Evolutionary conservation across 2,113 vertebrate species (phyloP).

Genomic region (Uria lomvia): DNA sequence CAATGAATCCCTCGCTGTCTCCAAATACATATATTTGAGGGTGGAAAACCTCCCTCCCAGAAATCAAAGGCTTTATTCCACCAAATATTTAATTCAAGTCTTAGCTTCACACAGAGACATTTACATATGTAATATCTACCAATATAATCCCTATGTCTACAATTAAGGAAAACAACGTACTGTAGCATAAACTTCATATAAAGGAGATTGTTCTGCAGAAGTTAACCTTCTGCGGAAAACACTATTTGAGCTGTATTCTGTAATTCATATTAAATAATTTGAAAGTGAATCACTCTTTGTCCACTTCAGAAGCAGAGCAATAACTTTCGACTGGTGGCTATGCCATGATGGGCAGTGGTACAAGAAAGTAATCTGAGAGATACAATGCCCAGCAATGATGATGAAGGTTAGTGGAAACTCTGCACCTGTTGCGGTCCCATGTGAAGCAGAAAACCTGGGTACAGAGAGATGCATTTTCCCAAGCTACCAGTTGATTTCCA

Average conservation of each 20-base stretch:
- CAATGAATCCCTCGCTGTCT: background rate
- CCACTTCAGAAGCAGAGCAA: background rate
- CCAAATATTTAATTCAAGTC: background rate
- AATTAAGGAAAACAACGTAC: background rate
- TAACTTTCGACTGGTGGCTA: background rate
- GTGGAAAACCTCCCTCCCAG: background rate
- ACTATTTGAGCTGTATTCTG: background rate
- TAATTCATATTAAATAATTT: background rate
- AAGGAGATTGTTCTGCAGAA: background rate
- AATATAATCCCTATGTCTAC: background rate
- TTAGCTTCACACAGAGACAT: background rate
- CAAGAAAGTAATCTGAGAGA: background rate
- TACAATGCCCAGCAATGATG: background rate
- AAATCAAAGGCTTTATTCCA: background rate
- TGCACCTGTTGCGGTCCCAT: background rate
- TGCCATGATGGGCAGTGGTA: background rate
- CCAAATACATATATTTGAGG: background rate
- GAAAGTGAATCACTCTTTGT: background rate
- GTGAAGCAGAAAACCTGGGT: background rate
- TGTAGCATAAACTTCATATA: background rate
- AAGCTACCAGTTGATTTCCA: background rate
- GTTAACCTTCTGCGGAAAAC: background rate
- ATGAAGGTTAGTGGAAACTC: background rate
- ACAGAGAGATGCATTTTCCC: background rate
- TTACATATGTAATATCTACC: background rate